phyloP scores from a whole-genome alignment of 1,140 invertebrate species.

The Ooceraea biroi region DNA sequence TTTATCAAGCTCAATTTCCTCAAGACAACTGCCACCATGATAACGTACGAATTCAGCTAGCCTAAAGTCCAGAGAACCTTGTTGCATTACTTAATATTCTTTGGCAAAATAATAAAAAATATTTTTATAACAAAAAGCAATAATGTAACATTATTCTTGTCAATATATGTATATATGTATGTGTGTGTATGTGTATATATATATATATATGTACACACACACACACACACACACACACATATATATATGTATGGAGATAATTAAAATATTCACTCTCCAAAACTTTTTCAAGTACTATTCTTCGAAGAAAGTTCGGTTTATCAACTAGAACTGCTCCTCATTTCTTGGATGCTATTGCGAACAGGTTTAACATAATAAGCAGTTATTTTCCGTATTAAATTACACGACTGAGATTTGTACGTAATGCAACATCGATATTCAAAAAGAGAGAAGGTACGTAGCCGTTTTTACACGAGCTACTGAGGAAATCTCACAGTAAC shows the following conservation, averaged over 20 bases:
- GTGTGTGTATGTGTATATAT: neutral
- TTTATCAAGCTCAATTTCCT: constrained; percentile 68
- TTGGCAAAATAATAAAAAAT: constrained; percentile 61
- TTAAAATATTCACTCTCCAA: constrained; percentile 1
- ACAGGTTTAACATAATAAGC: constrained; percentile 14
- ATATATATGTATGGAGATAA: neutral
- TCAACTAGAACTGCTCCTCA: constrained; percentile 5
- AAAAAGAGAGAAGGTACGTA: constrained; percentile 2
- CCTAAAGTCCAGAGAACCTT: constrained; percentile 31
- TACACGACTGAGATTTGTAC: constrained; percentile 8
- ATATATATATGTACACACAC: neutral
- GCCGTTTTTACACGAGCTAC: neutral
- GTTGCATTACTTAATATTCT: constrained; percentile 59
- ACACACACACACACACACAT: neutral
- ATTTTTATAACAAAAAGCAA: constrained; percentile 56
- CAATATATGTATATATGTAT: neutral
- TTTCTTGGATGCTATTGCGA: constrained; percentile 24
- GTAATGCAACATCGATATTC: constrained; percentile 33
- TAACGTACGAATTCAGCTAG: constrained; percentile 55
- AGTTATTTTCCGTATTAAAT: constrained; percentile 32
- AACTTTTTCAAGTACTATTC: constrained; percentile 12
- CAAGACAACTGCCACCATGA: constrained; percentile 59
- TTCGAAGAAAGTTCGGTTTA: constrained; percentile 30
- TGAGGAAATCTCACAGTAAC: constrained; percentile 1
- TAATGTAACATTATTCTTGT: constrained; percentile 49